phyloP scores from a whole-genome alignment of 2,797 vertebrate genomes.

The Otolemur crassicaudatus region DNA sequence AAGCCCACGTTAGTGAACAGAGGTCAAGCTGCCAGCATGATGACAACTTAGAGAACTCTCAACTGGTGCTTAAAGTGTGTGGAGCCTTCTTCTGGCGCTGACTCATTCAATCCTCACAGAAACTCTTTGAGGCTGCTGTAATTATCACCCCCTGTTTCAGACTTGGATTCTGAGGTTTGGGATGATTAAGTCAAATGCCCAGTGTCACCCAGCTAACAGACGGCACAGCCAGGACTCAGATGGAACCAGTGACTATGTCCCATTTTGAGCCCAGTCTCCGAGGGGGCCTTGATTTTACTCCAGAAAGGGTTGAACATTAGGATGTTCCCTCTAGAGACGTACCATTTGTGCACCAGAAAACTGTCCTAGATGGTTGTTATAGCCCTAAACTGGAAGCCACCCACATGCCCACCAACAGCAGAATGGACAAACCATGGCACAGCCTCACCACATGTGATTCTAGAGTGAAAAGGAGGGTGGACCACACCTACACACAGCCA shows the following conservation, averaged over 20 bases:
- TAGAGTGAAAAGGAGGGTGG: neutral
- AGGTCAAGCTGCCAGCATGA: slow-evolving; percentile 24
- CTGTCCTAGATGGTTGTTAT: neutral
- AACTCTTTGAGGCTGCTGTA: neutral
- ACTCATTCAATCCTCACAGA: neutral
- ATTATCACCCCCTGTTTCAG: neutral
- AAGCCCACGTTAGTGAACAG: neutral
- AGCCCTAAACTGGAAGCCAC: neutral
- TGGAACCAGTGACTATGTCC: neutral
- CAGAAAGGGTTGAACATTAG: neutral
- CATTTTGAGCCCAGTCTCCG: neutral
- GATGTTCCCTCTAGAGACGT: neutral
- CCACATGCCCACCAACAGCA: too few relatives aligned
- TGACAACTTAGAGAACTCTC: neutral
- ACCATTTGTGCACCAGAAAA: neutral
- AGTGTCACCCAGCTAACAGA: neutral
- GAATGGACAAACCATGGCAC: neutral
- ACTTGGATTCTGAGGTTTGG: neutral
- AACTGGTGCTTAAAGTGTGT: neutral
- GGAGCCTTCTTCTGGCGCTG: neutral
- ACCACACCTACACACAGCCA: neutral
- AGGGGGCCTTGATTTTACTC: neutral
- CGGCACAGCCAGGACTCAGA: neutral
- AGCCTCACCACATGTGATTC: neutral
- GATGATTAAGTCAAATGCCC: neutral